Conservation (phyloP, 2,113 vertebrate species). For the Theristicus caerulescens region DNA sequence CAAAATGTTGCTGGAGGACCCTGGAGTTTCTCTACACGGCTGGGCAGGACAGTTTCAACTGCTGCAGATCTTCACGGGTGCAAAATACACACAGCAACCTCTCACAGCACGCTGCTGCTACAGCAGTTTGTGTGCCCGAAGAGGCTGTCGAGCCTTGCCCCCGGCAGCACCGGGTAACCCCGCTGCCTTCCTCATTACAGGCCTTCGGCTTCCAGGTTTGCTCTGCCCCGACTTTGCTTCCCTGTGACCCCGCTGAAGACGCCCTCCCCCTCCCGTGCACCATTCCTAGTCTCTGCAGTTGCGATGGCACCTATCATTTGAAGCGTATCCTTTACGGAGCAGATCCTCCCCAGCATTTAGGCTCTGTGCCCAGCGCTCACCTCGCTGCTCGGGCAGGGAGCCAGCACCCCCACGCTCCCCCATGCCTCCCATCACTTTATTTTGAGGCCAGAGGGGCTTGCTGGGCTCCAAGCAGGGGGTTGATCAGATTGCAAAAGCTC, state of each 20-base stretch:
- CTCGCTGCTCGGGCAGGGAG: neutral
- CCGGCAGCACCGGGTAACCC: neutral
- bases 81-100: neutral
- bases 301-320: neutral
- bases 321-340: accelerated
- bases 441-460: slow-evolving; percentile 10
- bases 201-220: neutral
- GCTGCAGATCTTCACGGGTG: neutral
- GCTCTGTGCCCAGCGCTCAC: neutral
- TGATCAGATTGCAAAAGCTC: neutral
- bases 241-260: neutral
- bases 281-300: neutral
- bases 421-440: neutral
- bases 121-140: neutral
- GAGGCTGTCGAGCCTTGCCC: neutral
- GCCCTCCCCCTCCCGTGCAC: accelerated
- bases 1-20: neutral
- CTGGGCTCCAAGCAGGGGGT: slow-evolving; percentile 24
- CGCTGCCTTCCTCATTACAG: neutral
- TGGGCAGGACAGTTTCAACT: neutral
- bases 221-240: neutral
- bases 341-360: neutral
- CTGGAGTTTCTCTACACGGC: neutral
- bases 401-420: neutral
- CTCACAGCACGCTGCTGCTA: neutral